A percentile compares a stretch with the other conserved stretches of the same genome.
These are phyloP conservation scores for Pollenia labialis DNA, from an alignment of 2,888 invertebrate species.

Conservation along the genomic window DNA sequence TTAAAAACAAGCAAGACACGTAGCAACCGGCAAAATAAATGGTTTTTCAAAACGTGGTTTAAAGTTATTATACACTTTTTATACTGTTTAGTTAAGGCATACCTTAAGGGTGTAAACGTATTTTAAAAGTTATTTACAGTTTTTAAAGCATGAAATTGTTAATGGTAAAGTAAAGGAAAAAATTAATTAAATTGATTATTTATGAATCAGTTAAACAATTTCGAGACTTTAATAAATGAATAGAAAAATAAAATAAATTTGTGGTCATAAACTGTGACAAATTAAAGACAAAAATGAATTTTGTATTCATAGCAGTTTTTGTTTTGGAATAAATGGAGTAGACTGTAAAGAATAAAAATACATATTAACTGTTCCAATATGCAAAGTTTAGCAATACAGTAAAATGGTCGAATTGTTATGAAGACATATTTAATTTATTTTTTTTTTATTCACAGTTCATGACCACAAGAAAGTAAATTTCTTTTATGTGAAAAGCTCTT, in stretches of 20 bases:
- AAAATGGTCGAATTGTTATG: no score
- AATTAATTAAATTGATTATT: slow-evolving; percentile 14
- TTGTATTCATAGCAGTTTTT: neutral
- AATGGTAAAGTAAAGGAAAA: neutral
- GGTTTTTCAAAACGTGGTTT: slow-evolving; percentile 19
- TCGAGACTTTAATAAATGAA: neutral
- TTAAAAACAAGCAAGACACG: slow-evolving; percentile 32
- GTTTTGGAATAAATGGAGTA: no score
- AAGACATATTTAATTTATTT: no score
- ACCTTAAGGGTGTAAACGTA: neutral
- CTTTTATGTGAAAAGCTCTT: no score
- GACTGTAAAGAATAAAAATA: no score
- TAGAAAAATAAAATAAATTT: neutral
- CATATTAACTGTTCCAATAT: no score
- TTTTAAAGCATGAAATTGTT: slow-evolving; percentile 11
- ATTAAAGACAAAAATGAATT: neutral
- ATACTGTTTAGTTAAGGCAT: neutral
- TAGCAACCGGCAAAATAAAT: slow-evolving; percentile 46
- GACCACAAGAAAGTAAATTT: no score
- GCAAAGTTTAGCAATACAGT: no score
- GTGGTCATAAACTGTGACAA: neutral
- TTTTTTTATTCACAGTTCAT: no score
- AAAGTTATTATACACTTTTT: neutral
- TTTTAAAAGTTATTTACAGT: neutral
- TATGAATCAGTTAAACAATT: slow-evolving; percentile 2